Evolutionary conservation across 2,888 invertebrate genomes (phyloP).

Genomic region (Plutella xylostella): DNA sequence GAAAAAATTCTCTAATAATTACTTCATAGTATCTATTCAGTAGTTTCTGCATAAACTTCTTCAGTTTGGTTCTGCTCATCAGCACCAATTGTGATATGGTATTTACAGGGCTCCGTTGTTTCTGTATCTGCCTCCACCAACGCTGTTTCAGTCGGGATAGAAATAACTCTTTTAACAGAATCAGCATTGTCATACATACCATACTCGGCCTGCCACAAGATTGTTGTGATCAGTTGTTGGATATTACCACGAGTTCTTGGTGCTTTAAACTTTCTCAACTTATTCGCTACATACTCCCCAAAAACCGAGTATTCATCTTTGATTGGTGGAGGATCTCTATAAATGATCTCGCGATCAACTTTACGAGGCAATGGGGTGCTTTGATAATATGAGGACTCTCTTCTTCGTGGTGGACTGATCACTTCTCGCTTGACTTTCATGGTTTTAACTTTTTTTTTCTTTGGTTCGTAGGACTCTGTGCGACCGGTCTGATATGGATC

Average conservation of each 20-base stretch:
- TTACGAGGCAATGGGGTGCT: background rate
- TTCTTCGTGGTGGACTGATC: slow-evolving; percentile 32
- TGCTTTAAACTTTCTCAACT: slow-evolving; percentile 44
- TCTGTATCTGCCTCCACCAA: too few species aligned
- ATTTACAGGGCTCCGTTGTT: background rate
- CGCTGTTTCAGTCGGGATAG: slow-evolving; percentile 15
- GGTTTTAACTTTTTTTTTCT: slow-evolving; percentile 36
- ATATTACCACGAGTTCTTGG: slow-evolving; percentile 46
- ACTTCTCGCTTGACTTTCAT: slow-evolving; percentile 49
- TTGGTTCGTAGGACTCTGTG: slow-evolving; percentile 39
- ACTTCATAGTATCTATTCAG: too few species aligned
- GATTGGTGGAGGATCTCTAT: slow-evolving; percentile 20
- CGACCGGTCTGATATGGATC: slow-evolving; percentile 38
- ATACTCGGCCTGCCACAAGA: slow-evolving; percentile 59
- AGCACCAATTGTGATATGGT: background rate
- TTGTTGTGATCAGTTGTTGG: slow-evolving; percentile 55
- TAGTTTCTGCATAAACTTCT: too few species aligned
- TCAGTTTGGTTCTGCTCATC: background rate
- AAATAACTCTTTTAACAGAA: slow-evolving; percentile 43
- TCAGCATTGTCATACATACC: slow-evolving; percentile 52
- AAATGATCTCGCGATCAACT: slow-evolving; percentile 1
- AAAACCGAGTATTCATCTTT: slow-evolving; percentile 54
- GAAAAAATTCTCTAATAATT: too few species aligned
- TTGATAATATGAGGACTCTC: background rate
- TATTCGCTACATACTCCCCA: slow-evolving; percentile 57